phyloP scores from a whole-genome alignment of 2,113 vertebrate species.

The Pseudorectes ferrugineus region DNA sequence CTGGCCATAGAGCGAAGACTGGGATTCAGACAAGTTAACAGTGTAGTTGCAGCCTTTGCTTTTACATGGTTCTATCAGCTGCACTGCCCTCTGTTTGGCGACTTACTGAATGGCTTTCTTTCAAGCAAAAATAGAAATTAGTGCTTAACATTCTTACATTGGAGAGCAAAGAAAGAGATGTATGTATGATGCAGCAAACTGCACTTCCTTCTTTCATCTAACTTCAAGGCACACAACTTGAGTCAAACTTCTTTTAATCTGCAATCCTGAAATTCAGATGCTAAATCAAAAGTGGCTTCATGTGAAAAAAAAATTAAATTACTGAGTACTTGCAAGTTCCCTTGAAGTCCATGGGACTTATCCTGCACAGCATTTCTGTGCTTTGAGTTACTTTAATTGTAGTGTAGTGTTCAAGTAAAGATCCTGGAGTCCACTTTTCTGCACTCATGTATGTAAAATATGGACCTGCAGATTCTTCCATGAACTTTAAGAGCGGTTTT shows the following conservation, averaged over 20 bases:
- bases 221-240: neutral
- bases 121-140: neutral
- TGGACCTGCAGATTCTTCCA: neutral
- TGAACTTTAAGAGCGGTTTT: neutral
- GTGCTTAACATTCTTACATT: neutral
- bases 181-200: neutral
- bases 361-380: neutral
- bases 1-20: accelerated
- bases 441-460: neutral
- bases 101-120: neutral
- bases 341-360: neutral
- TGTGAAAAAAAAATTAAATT: neutral
- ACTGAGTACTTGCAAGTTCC: neutral
- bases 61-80: neutral
- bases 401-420: neutral
- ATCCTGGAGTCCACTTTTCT: neutral
- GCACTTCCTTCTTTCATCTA: neutral
- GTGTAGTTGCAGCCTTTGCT: neutral
- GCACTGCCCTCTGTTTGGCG: neutral
- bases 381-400: neutral
- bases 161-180: neutral
- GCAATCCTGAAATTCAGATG: neutral
- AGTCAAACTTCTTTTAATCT: neutral
- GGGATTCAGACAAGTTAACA: neutral
- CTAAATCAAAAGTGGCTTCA: neutral